Conservation (phyloP, 2,113 vertebrate species). For the Regulus satrapa region DNA sequence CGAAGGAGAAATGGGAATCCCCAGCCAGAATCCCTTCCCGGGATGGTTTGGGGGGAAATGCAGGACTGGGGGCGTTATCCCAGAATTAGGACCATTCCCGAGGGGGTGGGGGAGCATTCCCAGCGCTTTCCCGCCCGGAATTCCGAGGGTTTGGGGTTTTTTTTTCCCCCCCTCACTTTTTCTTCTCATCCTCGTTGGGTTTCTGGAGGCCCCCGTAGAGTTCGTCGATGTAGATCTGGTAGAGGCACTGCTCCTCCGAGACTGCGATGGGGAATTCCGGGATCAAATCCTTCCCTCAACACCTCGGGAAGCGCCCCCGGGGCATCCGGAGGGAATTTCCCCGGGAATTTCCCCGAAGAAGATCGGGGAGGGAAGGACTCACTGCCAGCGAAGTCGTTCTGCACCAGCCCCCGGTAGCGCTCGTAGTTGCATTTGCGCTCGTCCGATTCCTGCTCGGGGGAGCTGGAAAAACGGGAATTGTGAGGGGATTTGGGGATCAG, state of each 20-base stretch:
- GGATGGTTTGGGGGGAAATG: not conserved
- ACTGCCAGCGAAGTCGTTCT: slow-evolving; percentile 97
- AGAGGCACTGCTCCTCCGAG: not conserved
- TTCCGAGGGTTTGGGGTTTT: not conserved
- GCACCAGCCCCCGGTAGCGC: slow-evolving; percentile 92
- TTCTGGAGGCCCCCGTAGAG: not conserved
- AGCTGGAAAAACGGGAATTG: not conserved
- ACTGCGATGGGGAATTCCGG: not conserved
- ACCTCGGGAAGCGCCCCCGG: accelerated
- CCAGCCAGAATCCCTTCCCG: too few relatives aligned
- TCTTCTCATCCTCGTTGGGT: not conserved
- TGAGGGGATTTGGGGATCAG: not conserved
- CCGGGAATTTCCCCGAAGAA: not conserved
- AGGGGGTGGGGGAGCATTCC: not conserved
- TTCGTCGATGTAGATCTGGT: not conserved
- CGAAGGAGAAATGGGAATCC: too few relatives aligned
- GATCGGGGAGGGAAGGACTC: slow-evolving; percentile 47
- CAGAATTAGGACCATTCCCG: accelerated
- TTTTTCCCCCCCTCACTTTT: not conserved
- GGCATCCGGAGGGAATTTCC: not conserved
- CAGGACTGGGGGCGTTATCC: not conserved
- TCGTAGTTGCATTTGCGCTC: slow-evolving; percentile 96
- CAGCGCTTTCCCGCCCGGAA: accelerated
- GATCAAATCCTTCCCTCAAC: not conserved
- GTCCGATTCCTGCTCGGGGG: slow-evolving; percentile 87